Conservation (phyloP, 1,140 invertebrate species). For the Neodiprion fabricii region DNA sequence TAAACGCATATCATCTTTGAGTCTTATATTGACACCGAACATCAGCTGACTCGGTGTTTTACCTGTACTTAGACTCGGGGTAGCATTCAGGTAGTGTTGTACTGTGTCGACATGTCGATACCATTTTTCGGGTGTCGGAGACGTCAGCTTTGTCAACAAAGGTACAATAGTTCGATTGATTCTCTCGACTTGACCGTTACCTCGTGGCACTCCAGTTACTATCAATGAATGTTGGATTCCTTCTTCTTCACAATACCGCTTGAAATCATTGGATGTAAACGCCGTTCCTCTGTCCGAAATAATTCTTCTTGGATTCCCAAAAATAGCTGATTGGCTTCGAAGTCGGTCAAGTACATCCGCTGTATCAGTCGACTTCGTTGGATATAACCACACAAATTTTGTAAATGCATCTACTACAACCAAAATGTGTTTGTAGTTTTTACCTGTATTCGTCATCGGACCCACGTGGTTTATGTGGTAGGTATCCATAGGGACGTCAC, state of each 20-base stretch:
- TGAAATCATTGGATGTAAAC: constrained; percentile 16
- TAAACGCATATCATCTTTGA: constrained; percentile 7
- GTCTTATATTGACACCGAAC: constrained; percentile 7
- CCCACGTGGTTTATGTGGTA: constrained; percentile 23
- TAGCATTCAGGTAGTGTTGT: constrained; percentile 8
- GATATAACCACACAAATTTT: constrained; percentile 16
- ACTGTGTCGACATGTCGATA: constrained; percentile 33
- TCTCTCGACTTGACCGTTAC: constrained; percentile 37
- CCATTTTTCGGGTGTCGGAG: constrained; percentile 33
- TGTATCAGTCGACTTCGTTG: neutral
- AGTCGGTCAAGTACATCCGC: neutral
- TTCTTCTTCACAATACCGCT: constrained; percentile 26
- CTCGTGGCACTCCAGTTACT: constrained; percentile 32
- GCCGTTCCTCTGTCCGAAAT: constrained; percentile 27
- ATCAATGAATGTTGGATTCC: constrained; percentile 36
- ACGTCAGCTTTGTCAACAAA: constrained; percentile 24
- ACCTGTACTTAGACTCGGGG: constrained; percentile 9
- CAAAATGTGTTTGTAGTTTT: constrained; percentile 11
- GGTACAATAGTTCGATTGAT: constrained; percentile 27
- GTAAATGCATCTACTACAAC: constrained; percentile 11
- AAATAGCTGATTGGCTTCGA: constrained; percentile 13
- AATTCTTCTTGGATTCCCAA: constrained; percentile 19
- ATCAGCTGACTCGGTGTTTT: constrained; percentile 7
- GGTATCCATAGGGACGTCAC: constrained; percentile 4
- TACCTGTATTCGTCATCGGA: constrained; percentile 15